phyloP scores from a whole-genome alignment of 2,113 vertebrate species.

The Cisticola juncidis region DNA sequence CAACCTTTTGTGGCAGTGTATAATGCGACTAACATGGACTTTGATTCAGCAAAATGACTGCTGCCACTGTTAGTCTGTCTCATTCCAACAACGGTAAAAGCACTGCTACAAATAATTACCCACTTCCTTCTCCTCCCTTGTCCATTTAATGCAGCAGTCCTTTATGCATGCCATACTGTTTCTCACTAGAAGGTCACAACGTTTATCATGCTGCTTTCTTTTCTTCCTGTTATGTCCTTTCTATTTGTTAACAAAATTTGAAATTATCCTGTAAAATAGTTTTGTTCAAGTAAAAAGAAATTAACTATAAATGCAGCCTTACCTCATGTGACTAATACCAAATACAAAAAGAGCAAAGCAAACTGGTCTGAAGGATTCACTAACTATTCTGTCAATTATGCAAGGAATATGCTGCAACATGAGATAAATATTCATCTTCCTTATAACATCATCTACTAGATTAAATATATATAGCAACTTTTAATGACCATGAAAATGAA shows the following conservation, averaged over 20 bases:
- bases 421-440: not conserved
- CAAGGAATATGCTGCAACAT: not conserved
- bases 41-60: slow-evolving; percentile 90
- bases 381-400: not conserved
- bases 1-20: slow-evolving; percentile 83
- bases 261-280: slow-evolving; percentile 47
- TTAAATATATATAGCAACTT: not conserved
- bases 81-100: slow-evolving; percentile 77
- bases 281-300: slow-evolving; percentile 45
- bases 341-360: not conserved
- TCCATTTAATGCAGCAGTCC: slow-evolving; percentile 67
- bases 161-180: slow-evolving; percentile 64
- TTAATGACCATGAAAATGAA: not conserved
- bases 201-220: slow-evolving; percentile 60
- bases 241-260: slow-evolving; percentile 4
- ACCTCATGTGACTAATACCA: not conserved
- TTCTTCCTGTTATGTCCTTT: slow-evolving; percentile 25
- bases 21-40: slow-evolving; percentile 84
- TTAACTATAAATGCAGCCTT: slow-evolving; percentile 19
- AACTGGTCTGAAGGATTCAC: slow-evolving; percentile 28
- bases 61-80: slow-evolving; percentile 86
- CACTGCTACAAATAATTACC: slow-evolving; percentile 85
- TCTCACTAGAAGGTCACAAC: slow-evolving; percentile 55
- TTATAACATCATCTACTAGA: not conserved
- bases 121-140: slow-evolving; percentile 67